Conservation (phyloP, 2,797 vertebrate genomes). For the Mallotus villosus region DNA sequence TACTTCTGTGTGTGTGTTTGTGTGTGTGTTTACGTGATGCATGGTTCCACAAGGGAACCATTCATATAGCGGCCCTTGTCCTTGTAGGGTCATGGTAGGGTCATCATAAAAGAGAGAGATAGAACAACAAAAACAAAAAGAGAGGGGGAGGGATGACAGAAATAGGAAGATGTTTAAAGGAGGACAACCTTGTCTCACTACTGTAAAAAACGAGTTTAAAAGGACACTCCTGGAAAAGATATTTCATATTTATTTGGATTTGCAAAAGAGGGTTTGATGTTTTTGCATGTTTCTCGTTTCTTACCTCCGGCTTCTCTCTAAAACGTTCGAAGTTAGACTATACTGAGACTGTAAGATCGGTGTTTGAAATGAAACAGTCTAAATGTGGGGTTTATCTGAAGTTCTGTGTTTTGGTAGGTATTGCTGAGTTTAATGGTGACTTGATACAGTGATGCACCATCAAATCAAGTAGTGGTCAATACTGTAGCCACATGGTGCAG, state of each 20-base stretch:
- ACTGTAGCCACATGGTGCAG: background rate
- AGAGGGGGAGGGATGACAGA: background rate
- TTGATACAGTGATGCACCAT: background rate
- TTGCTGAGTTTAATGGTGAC: conserved; percentile 2
- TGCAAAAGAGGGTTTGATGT: conserved; percentile 17
- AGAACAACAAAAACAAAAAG: background rate
- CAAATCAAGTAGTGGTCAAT: background rate
- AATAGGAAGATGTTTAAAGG: conserved; percentile 1
- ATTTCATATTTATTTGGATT: conserved; percentile 1
- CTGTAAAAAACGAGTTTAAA: background rate
- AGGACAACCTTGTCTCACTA: background rate
- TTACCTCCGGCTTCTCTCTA: background rate
- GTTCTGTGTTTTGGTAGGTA: conserved; percentile 5
- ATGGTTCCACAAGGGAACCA: too few relatives aligned
- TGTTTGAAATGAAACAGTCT: too few relatives aligned
- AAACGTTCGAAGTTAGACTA: background rate
- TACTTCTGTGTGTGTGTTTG: too few relatives aligned
- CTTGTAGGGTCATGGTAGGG: background rate
- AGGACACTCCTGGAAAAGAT: background rate
- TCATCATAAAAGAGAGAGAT: background rate
- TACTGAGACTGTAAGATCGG: background rate
- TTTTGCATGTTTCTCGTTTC: too few relatives aligned
- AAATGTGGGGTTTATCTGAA: too few relatives aligned
- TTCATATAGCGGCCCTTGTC: too few relatives aligned
- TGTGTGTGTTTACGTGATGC: too few relatives aligned